Base-by-base conservation (phyloP, 1,140 invertebrate genomes). In the Aphaenogaster ashmeadi region DNA sequence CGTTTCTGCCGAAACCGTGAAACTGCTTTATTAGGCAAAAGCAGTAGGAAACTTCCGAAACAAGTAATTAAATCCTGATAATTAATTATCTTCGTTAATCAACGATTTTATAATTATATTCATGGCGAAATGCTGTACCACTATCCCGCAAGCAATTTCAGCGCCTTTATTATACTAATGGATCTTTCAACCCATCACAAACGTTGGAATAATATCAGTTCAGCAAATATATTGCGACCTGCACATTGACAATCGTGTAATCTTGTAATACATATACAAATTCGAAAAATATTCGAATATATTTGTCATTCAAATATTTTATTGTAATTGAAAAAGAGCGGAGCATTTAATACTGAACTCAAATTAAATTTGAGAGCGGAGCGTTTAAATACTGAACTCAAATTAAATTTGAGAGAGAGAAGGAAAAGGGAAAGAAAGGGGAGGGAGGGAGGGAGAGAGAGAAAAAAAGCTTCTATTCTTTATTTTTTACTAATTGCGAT, bases 61-160 rank as follows among this genome's bases (percentile, higher is more conserved):
- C 78, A 33, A 54, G 66, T 71, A 81, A 81, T 81, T 81, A 81
- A 81, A 81, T 71, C 52, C 38, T 11, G 79, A 36, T 81, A 81
- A 81, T 81, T 71, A 81, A 81, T 67, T 64, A 58, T 81, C 50
- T 71, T 81, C 66, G 66, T 81, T 81, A 71, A 81, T 81, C 79
- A 81, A 81, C 15, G 52, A 58, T 71, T 81, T 81, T 81, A 71
- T 71, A 71, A 41, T 71, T 81, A 38, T 54, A 67, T 66, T 54
- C 21, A 69, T 62, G 33, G 44, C 21, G 36, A 64, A 79, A 87
- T 44, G 52, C 38, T 38, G 27, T 38, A 50, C 54, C 21, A 58
- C 50, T 3, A 41, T 52, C 13, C 13, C 13, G 36, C 77, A 11
- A 41, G 44, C 15, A 41, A 56, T 69, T 69, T 54, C 50, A 81